Base-by-base conservation (phyloP, 2,113 vertebrate species). In the Columba janthina region DNA sequence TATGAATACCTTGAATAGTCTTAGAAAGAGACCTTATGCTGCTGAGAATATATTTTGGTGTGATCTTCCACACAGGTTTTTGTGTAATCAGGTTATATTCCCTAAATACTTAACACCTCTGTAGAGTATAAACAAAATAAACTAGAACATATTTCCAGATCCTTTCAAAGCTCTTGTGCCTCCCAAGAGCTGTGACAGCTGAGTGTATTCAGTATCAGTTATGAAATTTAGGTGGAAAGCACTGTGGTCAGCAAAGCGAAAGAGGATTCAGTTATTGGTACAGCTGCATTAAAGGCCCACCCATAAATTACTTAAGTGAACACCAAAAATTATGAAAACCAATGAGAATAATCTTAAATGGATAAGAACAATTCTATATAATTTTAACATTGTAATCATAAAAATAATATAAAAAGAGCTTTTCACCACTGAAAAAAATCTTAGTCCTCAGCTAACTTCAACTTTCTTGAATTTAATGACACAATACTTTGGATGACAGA, bases 351-450 rank as follows among this genome's bases (percentile, higher is more conserved):
- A 85, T 93, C 79, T 84, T 81, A 88, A 92, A 85, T 83, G 82
- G 36, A 38, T 62, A 70, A 76, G 71, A 96, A 87, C 60, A 95
- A 86, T 93, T 46, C 96, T 93, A 86, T 38, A 85, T 83, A 6
- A 95, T 89, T 95, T 97, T 96, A 96, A 92, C 36, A 72, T 93
- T 96, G 95, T 81, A 93, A 93, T 97, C n/a, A 83, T 93, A 93
- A 96, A 97, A 95, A 93, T 74, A 95, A 91, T 85, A 88, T 62
- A 14, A 42, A 92, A 94, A 95, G 80, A 76, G 28, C 21, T 69
- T 94, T 93, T 86, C 72, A 64, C 67, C 32, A 21, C 28, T 72
- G 46, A 70, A 92, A 92, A 80, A 71, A 76, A 80, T 94, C 56
- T 81, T 29, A 36, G 12, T 73, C 60, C 73, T 95, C 69, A 64